Base-by-base conservation (phyloP, 2,797 vertebrate genomes). In the Sylvilagus floridanus region DNA sequence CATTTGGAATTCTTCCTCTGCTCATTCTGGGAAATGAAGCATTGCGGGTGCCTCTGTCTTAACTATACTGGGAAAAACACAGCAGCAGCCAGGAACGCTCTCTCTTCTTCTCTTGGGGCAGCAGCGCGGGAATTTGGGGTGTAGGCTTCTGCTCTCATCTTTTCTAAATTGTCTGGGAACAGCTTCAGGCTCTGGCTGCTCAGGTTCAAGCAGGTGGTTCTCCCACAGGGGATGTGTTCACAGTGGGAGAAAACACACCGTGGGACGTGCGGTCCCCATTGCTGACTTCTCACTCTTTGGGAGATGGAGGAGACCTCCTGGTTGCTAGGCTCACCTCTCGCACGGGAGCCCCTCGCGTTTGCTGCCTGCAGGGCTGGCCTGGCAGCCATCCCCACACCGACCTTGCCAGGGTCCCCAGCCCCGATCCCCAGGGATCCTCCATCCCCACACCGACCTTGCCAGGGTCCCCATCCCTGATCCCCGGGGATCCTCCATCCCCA, bases 1-100 rank as follows among this genome's bases (percentile, higher is more conserved):
- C 16, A 9, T 66, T 84, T 91, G 13, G 2, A 93, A 73, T 85
- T 89, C 52, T 72, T 95, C 63, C 92, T 88, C 57, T 4, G 42
- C 42, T 65, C n/a, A 4, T 8, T 73, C 14, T 4, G 71, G 54
- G 13, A 91, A 95, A 63, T 69, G 71, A 77, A 32, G 13, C 11
- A 5, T 37, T 60, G 7, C 2, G 28, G 17, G 47, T 16, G 37
- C 2, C 21, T 75, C 50, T 60, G 10, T 69, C 50, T 82, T 84
- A 72, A 69, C 16, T 63, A 52, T 17, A 32, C 50, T 72, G 16
- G 16, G 17, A 57, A 8, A 57, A 14, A 12, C 12, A 57, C 8
- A 47, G 42, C 42, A 57, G 19, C 54, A 57, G 12, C 13, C 14
- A 57, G 12, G 19, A 16, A 17, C 4, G 4, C 17, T 6, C 54